phyloP scores from a whole-genome alignment of 92 coral and sea anemone genomes.

The Metridium senile region DNA sequence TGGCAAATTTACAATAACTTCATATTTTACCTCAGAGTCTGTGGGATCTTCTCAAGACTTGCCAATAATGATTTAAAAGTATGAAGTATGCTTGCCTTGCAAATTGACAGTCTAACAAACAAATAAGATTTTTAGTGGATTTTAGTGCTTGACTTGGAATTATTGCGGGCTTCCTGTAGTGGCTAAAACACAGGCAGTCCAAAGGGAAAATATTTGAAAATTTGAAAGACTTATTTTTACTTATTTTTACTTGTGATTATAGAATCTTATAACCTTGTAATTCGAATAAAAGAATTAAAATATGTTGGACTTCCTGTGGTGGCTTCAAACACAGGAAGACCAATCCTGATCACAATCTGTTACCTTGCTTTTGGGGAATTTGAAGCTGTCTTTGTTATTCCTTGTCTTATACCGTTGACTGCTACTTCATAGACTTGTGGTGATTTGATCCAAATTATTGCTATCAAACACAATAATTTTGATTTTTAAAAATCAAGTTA shows the following conservation, averaged over 20 bases:
- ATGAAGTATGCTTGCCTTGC: conserved; percentile 75
- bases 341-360: background rate
- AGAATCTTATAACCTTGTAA: background rate
- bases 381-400: conserved; percentile 74
- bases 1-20: background rate
- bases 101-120: conserved; percentile 68
- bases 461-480: conserved; percentile 31
- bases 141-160: background rate
- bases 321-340: background rate
- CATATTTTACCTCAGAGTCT: conserved; percentile 45
- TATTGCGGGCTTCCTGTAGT: background rate
- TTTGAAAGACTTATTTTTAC: no score
- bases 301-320: background rate
- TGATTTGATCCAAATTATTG: conserved; percentile 78
- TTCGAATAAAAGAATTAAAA: background rate
- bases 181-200: background rate
- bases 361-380: conserved; percentile 86
- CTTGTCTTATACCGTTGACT: conserved; percentile 93
- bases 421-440: conserved; percentile 85
- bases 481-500: no score
- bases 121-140: background rate
- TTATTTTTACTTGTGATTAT: no score
- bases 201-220: no score
- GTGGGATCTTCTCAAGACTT: conserved; percentile 49
- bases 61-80: conserved; percentile 58